A percentile compares a stretch with the other conserved stretches of the same genome.
phyloP scores from a whole-genome alignment of 1,140 invertebrate genomes.

The Danaus plexippus region DNA sequence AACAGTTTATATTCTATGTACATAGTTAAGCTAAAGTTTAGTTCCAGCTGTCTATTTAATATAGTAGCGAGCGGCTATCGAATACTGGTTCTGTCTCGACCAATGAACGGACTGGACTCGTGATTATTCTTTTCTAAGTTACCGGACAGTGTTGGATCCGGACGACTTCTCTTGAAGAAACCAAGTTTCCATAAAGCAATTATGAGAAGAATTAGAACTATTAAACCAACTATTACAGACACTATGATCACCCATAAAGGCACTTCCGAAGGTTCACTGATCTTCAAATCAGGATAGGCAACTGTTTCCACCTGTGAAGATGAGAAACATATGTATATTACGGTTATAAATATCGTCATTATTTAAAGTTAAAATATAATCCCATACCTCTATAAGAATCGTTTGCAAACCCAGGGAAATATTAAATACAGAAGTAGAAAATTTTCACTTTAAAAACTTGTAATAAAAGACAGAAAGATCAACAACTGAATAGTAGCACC shows the following conservation, averaged over 20 bases:
- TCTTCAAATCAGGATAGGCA: constrained; percentile 83
- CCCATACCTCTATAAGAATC: too few species aligned
- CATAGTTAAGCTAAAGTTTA: constrained; percentile 31
- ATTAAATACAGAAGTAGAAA: too few species aligned
- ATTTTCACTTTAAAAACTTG: too few species aligned
- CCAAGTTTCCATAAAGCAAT: constrained; percentile 87
- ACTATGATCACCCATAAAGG: constrained; percentile 89
- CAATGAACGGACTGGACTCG: constrained; percentile 74
- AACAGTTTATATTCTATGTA: constrained; percentile 29
- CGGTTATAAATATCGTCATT: too few species aligned
- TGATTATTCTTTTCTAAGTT: constrained; percentile 85
- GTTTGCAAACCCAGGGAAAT: too few species aligned
- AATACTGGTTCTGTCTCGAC: constrained; percentile 53
- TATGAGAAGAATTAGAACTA: constrained; percentile 84
- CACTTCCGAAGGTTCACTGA: constrained; percentile 79
- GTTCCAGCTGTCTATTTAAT: constrained; percentile 13
- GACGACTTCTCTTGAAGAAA: constrained; percentile 89
- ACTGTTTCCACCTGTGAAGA: constrained; percentile 80
- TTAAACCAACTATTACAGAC: constrained; percentile 82
- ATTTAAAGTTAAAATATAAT: too few species aligned
- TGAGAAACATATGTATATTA: too few species aligned
- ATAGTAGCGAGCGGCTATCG: constrained; percentile 41
- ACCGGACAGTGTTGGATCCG: constrained; percentile 85
- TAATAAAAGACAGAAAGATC: too few species aligned
- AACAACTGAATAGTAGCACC: constrained; percentile 27